Conservation (phyloP, 1,140 invertebrate species). For the Hirudo medicinalis region DNA sequence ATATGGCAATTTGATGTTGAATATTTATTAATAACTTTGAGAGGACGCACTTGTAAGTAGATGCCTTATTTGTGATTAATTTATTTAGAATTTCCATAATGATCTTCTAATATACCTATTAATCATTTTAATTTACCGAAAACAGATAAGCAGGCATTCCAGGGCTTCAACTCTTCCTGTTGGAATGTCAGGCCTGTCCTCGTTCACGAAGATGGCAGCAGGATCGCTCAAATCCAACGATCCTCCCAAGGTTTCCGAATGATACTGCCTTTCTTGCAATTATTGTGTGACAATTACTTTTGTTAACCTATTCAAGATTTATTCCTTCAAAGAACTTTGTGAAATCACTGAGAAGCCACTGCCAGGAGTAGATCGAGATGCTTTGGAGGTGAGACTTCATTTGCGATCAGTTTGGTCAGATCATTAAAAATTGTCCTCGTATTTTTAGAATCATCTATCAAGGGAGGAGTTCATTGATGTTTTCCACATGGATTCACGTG, state of each 20-base stretch:
- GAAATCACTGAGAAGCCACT: neutral
- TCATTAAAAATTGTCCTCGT: too few relatives aligned
- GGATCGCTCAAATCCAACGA: neutral
- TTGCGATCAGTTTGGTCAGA: too few relatives aligned
- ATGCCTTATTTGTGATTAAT: too few relatives aligned
- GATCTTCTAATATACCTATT: too few relatives aligned
- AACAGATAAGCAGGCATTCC: neutral
- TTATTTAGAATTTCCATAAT: too few relatives aligned
- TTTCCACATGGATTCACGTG: conserved; percentile 5
- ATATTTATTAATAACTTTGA: too few relatives aligned
- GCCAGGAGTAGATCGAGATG: conserved; percentile 1
- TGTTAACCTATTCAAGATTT: neutral
- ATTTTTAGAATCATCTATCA: neutral
- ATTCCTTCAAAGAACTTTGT: neutral
- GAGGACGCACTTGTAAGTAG: too few relatives aligned
- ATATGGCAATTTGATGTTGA: too few relatives aligned
- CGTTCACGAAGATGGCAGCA: neutral
- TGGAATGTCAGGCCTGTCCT: neutral
- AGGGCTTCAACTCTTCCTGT: conserved; percentile 1
- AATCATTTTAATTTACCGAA: too few relatives aligned
- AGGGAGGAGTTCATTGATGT: neutral
- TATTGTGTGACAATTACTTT: too few relatives aligned
- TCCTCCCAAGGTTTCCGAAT: neutral
- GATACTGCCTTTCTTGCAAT: too few relatives aligned
- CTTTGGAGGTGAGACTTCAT: neutral